Percentiles rank a stretch among this genome's conserved stretches.
These are phyloP conservation scores for Microplitis deprimator DNA, from an alignment of 2,888 invertebrate species.

Conservation along the genomic window DNA sequence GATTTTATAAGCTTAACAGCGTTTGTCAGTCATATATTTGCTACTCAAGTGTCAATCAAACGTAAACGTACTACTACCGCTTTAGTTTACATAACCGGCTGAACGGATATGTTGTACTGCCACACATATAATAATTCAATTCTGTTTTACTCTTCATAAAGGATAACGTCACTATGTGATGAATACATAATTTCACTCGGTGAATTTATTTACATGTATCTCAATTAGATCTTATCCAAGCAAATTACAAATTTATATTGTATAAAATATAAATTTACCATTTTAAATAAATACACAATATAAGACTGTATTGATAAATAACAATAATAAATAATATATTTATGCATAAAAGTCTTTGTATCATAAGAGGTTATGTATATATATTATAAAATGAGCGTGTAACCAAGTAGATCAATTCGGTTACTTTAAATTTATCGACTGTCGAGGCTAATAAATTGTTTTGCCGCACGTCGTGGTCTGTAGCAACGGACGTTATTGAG, in stretches of 20 bases:
- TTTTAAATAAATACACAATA: neutral
- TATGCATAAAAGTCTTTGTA: neutral
- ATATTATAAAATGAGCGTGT: neutral
- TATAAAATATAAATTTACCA: neutral
- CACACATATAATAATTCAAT: neutral
- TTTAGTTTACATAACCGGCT: neutral
- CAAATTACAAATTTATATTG: neutral
- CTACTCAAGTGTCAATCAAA: conserved; percentile 12
- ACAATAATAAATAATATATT: neutral
- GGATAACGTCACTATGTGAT: neutral
- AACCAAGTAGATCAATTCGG: neutral
- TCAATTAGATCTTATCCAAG: neutral
- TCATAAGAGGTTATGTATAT: conserved; percentile 7
- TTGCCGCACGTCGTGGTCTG: conserved; percentile 53
- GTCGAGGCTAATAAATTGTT: conserved; percentile 64
- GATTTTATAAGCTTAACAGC: conserved; percentile 6
- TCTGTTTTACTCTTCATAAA: neutral
- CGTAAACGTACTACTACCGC: neutral
- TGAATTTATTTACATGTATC: neutral
- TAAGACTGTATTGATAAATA: neutral
- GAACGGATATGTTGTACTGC: neutral
- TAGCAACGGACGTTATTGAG: conserved; percentile 65
- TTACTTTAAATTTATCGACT: conserved; percentile 65
- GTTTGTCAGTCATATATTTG: conserved; percentile 5
- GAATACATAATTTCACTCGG: neutral